Percentiles rank a stretch among this genome's conserved stretches.
phyloP scores from a whole-genome alignment of 2,113 vertebrate species.

The Lagopus leucura region DNA sequence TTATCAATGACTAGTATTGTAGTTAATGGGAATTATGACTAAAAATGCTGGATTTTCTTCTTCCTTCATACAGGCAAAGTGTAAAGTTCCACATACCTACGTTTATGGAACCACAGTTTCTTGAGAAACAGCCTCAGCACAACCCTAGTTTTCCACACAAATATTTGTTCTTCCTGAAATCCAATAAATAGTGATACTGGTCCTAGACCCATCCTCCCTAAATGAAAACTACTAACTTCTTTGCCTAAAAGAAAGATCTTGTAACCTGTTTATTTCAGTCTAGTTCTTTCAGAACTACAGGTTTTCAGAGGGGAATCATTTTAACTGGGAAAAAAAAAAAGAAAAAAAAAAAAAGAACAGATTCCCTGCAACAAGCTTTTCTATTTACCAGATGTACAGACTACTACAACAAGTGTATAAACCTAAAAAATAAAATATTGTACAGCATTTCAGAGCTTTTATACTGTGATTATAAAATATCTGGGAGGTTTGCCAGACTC shows the following conservation, averaged over 20 bases:
- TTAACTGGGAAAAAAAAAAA: not conserved
- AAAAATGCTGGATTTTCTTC: not conserved
- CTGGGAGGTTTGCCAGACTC: conserved; percentile 71
- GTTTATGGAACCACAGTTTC: not conserved
- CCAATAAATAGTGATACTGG: not conserved
- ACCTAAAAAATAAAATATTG: conserved; percentile 48
- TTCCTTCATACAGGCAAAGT: not conserved
- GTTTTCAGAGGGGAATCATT: conserved; percentile 12
- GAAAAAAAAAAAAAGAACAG: not conserved
- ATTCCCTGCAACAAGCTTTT: conserved; percentile 34
- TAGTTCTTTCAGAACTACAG: not conserved
- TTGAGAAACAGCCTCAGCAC: not conserved
- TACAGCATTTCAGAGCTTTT: conserved; percentile 51
- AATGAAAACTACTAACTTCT: not conserved
- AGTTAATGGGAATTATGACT: not conserved
- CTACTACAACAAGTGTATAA: conserved; percentile 28
- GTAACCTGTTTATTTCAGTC: not conserved
- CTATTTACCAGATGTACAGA: conserved; percentile 28
- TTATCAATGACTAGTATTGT: not conserved
- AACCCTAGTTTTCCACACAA: not conserved
- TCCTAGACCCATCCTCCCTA: not conserved
- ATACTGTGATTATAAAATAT: conserved; percentile 66
- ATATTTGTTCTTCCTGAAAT: not conserved
- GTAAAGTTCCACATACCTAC: not conserved
- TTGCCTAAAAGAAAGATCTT: not conserved